These are phyloP conservation scores for Chaetogeoica ovagalla DNA, from an alignment of 2,888 invertebrate genomes.

Conservation along the genomic window DNA sequence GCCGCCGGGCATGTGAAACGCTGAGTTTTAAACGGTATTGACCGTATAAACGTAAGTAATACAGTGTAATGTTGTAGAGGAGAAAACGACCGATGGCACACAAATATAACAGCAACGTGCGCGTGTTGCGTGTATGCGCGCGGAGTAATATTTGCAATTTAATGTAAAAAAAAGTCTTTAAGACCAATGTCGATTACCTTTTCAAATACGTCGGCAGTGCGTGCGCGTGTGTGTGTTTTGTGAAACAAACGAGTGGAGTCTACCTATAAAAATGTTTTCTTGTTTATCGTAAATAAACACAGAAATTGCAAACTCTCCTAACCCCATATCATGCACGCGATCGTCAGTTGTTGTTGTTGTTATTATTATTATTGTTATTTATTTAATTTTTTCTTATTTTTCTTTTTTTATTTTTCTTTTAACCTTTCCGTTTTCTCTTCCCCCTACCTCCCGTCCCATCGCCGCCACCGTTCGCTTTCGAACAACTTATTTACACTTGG, in stretches of 20 bases:
- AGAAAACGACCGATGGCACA: no score
- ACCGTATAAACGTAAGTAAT: no score
- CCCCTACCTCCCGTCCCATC: no score
- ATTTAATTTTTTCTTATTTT: not conserved
- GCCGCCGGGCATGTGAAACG: no score
- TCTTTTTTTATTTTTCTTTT: not conserved
- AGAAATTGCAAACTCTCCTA: not conserved
- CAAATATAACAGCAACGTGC: not conserved
- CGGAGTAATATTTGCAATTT: constrained; percentile 14
- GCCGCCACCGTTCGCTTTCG: no score
- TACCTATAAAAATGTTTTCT: not conserved
- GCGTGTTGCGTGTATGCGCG: not conserved
- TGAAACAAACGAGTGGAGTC: constrained; percentile 31
- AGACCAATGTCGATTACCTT: constrained; percentile 39
- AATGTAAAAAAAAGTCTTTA: constrained; percentile 21
- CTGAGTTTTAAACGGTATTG: no score
- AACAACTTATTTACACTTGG: not conserved
- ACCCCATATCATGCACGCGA: not conserved
- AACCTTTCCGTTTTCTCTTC: not conserved
- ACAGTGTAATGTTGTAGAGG: no score
- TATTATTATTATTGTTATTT: not conserved
- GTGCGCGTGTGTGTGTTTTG: not conserved
- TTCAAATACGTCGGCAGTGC: constrained; percentile 1
- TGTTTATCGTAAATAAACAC: constrained; percentile 37
- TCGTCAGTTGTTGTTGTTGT: not conserved